These are phyloP conservation scores for Amphiprion ocellaris DNA, from an alignment of 2,113 vertebrate genomes.

Conservation along the genomic window DNA sequence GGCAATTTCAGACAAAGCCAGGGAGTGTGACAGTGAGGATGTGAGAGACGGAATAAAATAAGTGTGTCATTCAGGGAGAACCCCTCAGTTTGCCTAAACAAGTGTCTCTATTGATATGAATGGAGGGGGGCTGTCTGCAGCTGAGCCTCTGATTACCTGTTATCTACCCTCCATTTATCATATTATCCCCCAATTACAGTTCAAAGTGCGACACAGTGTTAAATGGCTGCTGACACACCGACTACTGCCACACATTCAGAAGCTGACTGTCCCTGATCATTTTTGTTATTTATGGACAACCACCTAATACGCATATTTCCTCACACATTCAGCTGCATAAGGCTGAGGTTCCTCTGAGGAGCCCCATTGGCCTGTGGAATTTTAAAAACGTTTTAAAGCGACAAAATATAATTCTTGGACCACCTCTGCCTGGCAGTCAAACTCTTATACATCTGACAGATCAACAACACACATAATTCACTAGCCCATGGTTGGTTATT, in stretches of 20 bases:
- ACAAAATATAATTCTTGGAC: not conserved
- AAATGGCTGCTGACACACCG: conserved; percentile 7
- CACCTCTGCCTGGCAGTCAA: conserved; percentile 17
- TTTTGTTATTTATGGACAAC: conserved; percentile 10
- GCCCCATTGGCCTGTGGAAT: not conserved
- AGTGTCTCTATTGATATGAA: conserved; percentile 17
- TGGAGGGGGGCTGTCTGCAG: not conserved
- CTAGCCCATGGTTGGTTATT: conserved; percentile 38
- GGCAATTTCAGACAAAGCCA: conserved; percentile 73
- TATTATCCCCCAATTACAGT: conserved; percentile 22
- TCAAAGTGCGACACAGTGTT: not conserved
- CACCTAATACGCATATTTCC: conserved; percentile 9
- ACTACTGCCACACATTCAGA: not conserved
- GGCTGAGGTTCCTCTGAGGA: not conserved
- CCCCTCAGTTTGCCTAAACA: conserved; percentile 51
- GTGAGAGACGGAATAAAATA: conserved; percentile 53
- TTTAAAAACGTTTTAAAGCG: conserved; percentile 21
- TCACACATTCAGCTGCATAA: not conserved
- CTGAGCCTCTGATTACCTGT: conserved; percentile 31
- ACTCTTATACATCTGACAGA: conserved; percentile 30
- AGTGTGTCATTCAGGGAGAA: conserved; percentile 48
- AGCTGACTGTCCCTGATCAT: not conserved
- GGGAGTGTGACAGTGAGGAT: conserved; percentile 38
- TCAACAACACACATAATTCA: conserved; percentile 42
- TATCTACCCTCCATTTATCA: conserved; percentile 18